Conservation (phyloP, 2,797 vertebrate genomes). For the Loris lydekkerianus region DNA sequence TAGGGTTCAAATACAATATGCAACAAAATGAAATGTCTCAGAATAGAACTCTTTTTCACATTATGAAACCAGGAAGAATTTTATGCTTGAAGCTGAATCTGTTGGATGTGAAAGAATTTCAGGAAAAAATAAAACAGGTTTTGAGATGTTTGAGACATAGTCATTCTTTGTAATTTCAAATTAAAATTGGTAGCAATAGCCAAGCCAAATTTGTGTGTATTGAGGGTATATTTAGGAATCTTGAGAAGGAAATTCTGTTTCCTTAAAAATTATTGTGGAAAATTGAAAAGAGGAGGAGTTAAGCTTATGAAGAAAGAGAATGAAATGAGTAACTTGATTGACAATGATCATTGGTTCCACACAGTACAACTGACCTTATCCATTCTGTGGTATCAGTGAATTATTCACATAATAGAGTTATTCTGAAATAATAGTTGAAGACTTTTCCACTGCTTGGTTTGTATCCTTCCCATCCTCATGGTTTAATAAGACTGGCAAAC, state of each 20-base stretch:
- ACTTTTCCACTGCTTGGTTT: not conserved
- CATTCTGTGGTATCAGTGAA: not conserved
- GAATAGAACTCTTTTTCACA: not conserved
- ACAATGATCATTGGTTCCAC: not conserved
- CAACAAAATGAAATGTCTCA: not conserved
- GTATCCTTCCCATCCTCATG: rapidly evolving
- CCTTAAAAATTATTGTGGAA: not conserved
- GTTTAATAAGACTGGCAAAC: not conserved
- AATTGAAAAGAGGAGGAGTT: not conserved
- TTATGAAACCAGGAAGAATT: not conserved
- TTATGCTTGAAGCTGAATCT: not conserved
- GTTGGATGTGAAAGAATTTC: not conserved
- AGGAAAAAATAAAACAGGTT: not conserved
- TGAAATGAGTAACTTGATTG: not conserved
- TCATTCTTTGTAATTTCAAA: not conserved
- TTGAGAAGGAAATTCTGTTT: not conserved
- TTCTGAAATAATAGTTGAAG: not conserved
- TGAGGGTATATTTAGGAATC: not conserved
- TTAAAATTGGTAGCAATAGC: not conserved
- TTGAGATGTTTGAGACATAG: not conserved
- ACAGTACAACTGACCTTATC: not conserved
- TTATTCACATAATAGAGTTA: not conserved
- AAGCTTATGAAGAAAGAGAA: not conserved
- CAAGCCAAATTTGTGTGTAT: not conserved
- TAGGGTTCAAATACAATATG: not conserved